Evolutionary conservation across 2,113 vertebrate genomes (phyloP), one percentile per base, ranked within the genome.

Genomic region (Platysteira castanea): DNA sequence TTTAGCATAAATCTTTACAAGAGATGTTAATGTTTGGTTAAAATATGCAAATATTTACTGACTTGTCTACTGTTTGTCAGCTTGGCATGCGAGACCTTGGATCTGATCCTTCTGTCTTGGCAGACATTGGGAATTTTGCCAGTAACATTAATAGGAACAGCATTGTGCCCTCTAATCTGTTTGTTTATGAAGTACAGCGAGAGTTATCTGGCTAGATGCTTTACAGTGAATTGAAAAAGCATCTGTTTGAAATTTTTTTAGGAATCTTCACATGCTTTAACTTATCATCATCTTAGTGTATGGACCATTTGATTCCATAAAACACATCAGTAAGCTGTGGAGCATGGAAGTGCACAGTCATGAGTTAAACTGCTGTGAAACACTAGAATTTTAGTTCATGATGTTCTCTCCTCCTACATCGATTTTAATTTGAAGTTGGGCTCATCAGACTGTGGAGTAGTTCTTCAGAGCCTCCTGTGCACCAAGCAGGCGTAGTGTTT

Each of bases 41-140:
- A 97, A 96, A 96, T 95, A 97, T 96, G 93, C 93, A 96, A 96
- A 97, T 97, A 97, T 96, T 97, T 97, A 96, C 96, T 93, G 96
- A 95, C 95, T 96, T 96, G 95, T 96, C 96, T 97, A 94, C 96
- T 96, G 90, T 96, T 95, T 95, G 96, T 96, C 95, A 96, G 95
- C 86, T 95, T 96, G 93, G 95, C 92, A 95, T 96, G 85, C 71
- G 4, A 94, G 95, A 96, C 95, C 96, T 94, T 94, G 95, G 85
- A 96, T 92, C 90, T 97, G 96, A 96, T 97, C 93, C 95, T 97
- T 93, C 92, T 96, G 96, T 96, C 95, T 95, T 96, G 96, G 96
- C 95, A 96, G 90, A 94, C 95, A 95, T 96, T 95, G 95, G 94
- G 96, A 97, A 96, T 96, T 94, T 94, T 95, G 94, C 96, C 95